Conservation (phyloP, 2,797 vertebrate species). For the Smutsia temminckii region DNA sequence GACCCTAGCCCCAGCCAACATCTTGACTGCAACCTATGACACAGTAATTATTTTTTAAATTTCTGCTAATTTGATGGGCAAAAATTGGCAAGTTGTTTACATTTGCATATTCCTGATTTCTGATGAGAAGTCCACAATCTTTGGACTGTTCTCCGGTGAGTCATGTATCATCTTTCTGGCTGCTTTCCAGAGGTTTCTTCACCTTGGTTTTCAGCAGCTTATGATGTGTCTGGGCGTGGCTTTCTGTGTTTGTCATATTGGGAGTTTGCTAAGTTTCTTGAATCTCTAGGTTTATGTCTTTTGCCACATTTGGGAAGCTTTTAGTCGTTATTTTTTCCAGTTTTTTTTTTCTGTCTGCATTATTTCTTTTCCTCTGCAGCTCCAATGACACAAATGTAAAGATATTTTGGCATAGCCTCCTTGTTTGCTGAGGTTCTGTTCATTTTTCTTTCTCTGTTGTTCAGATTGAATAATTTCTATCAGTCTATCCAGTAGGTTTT, state of each 20-base stretch:
- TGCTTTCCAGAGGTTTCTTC: not conserved
- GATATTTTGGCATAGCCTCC: not conserved
- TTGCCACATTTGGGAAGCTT: not conserved
- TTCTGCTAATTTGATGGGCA: not conserved
- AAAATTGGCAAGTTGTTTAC: not conserved
- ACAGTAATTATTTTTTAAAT: not conserved
- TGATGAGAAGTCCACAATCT: not conserved
- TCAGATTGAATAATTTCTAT: not conserved
- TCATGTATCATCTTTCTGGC: not conserved
- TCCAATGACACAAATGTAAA: not conserved
- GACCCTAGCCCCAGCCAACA: fast-evolving
- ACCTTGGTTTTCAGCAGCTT: not conserved
- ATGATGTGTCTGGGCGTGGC: not conserved
- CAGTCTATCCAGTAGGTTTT: not conserved
- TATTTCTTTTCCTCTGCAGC: not conserved
- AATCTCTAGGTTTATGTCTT: not conserved
- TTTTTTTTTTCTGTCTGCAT: not conserved
- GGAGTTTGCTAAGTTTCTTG: not conserved
- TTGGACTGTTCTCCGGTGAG: not conserved
- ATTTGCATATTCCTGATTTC: not conserved
- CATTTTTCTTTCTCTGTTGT: not conserved
- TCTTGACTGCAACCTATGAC: not conserved
- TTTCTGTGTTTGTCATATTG: not conserved
- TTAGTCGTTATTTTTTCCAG: not conserved
- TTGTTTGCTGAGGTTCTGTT: not conserved